phyloP scores from a whole-genome alignment of 2,113 vertebrate genomes.

The Petaurus breviceps region DNA sequence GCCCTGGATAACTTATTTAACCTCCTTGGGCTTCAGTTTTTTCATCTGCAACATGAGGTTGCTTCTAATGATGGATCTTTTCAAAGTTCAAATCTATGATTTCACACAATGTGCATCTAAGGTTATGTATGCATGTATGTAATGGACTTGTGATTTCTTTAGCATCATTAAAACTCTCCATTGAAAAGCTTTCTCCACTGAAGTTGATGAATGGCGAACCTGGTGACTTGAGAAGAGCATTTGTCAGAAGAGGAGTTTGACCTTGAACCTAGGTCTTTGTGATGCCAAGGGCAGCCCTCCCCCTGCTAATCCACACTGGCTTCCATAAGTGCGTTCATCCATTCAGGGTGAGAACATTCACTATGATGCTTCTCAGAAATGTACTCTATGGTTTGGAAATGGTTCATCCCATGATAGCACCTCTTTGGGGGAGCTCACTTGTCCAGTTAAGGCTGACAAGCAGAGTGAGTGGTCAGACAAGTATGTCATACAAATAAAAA shows the following conservation, averaged over 20 bases:
- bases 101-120: neutral
- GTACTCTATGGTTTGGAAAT: neutral
- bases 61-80: neutral
- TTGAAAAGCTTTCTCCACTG: neutral
- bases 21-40: neutral
- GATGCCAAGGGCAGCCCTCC: neutral
- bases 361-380: neutral
- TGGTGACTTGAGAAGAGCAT: neutral
- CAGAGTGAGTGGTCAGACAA: neutral
- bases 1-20: neutral
- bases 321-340: neutral
- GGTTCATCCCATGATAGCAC: neutral
- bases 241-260: neutral
- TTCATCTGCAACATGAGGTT: neutral
- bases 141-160: neutral
- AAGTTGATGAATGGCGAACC: neutral
- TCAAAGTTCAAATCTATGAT: neutral
- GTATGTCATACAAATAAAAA: neutral
- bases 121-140: neutral
- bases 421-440: neutral
- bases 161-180: neutral
- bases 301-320: neutral
- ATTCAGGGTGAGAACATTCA: neutral
- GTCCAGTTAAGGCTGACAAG: neutral
- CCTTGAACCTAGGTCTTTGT: neutral